phyloP scores from a whole-genome alignment of 2,797 vertebrate species.

The Darevskia mixta region DNA sequence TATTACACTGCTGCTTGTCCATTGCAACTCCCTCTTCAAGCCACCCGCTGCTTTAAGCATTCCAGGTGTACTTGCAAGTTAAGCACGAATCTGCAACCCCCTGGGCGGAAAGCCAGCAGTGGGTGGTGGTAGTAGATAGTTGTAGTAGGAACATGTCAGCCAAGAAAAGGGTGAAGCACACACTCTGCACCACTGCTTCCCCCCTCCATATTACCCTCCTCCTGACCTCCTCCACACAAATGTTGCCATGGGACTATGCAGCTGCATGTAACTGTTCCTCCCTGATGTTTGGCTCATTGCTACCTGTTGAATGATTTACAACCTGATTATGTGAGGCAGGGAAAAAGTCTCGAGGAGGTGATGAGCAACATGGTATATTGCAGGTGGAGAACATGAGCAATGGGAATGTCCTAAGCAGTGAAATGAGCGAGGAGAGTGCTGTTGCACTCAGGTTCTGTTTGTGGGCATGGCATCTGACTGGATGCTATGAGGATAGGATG shows the following conservation, averaged over 20 bases:
- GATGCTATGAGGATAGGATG: too few relatives aligned
- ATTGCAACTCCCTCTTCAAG: not conserved
- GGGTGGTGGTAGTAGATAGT: too few relatives aligned
- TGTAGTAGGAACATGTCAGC: not conserved
- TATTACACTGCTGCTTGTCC: not conserved
- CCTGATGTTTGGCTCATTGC: too few relatives aligned
- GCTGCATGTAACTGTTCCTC: not conserved
- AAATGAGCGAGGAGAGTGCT: too few relatives aligned
- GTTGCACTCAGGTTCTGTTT: too few relatives aligned
- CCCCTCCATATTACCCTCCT: not conserved
- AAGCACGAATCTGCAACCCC: too few relatives aligned
- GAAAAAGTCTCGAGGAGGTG: not conserved
- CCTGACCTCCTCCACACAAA: not conserved
- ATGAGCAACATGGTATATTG: not conserved
- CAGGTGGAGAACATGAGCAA: not conserved
- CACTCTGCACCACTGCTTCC: not conserved
- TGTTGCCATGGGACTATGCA: not conserved
- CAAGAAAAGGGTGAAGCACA: too few relatives aligned
- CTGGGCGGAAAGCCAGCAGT: not conserved
- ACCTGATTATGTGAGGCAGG: not conserved
- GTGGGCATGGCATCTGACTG: too few relatives aligned
- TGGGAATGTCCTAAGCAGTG: not conserved
- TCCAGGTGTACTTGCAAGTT: not conserved
- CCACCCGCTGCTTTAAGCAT: not conserved
- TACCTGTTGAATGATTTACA: not conserved